These are phyloP conservation scores for Caenorhabditis sp. DNA, from an alignment of 2,888 invertebrate species.

Conservation along the genomic window DNA sequence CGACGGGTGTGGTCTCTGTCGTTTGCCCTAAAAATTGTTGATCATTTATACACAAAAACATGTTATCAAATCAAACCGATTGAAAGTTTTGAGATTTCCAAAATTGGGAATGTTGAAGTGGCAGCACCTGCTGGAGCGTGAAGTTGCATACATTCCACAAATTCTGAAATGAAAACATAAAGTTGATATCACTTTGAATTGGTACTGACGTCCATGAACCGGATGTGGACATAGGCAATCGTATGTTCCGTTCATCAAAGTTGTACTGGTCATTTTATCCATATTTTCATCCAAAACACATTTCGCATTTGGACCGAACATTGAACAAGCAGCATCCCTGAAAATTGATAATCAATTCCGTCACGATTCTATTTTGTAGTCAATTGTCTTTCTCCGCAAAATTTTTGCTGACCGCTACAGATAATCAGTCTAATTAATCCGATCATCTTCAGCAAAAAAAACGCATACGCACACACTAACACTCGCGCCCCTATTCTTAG, in stretches of 20 bases:
- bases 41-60: background rate
- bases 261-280: conserved; percentile 39
- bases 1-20: conserved; percentile 2
- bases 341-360: conserved; percentile 18
- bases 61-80: conserved; percentile 8
- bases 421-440: conserved; percentile 28
- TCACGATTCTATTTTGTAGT: background rate
- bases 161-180: conserved; percentile 41
- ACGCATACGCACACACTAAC: conserved; percentile 1
- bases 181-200: background rate
- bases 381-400: background rate
- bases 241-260: conserved; percentile 51
- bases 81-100: conserved; percentile 32
- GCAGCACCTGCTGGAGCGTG: conserved; percentile 41
- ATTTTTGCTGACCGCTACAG: conserved; percentile 4
- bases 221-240: conserved; percentile 57
- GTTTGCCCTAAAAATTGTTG: background rate
- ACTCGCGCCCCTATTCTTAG: background rate
- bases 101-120: conserved; percentile 40
- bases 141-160: conserved; percentile 50
- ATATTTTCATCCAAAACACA: conserved; percentile 55
- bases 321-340: conserved; percentile 60
- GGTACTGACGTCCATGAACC: conserved; percentile 43
- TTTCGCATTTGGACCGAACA: conserved; percentile 58
- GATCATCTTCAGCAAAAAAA: conserved; percentile 29